phyloP scores from a whole-genome alignment of 1,140 invertebrate species.

The Drosophila nikananu region DNA sequence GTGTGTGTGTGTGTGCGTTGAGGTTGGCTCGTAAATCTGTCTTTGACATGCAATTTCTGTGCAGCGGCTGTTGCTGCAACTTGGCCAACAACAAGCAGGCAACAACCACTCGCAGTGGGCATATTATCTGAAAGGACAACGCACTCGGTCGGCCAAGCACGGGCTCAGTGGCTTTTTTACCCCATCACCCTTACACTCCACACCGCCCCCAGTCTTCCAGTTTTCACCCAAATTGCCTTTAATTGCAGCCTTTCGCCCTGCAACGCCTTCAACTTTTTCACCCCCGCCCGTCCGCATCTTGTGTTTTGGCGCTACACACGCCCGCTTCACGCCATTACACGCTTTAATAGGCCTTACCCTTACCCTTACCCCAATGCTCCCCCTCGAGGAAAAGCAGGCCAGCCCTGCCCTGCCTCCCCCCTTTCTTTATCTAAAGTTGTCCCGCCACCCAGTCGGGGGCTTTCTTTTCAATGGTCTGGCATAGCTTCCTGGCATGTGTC shows the following conservation, averaged over 20 bases:
- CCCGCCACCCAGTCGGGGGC: slow-evolving; percentile 12
- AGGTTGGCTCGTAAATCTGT: slow-evolving; percentile 77
- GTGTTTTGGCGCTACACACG: slow-evolving; percentile 56
- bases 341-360: slow-evolving; percentile 74
- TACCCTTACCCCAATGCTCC: background rate
- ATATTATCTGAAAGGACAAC: slow-evolving; percentile 74
- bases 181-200: slow-evolving; percentile 3
- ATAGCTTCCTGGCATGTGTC: slow-evolving; percentile 67
- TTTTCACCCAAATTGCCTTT: slow-evolving; percentile 73
- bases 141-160: slow-evolving; percentile 56
- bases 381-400: slow-evolving; percentile 8
- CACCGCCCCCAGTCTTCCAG: background rate
- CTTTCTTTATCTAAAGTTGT: slow-evolving; percentile 13
- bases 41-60: slow-evolving; percentile 82
- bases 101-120: slow-evolving; percentile 32
- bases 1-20: slow-evolving; percentile 16
- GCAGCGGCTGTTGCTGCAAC: slow-evolving; percentile 80
- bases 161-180: slow-evolving; percentile 27
- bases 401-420: slow-evolving; percentile 1
- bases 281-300: slow-evolving; percentile 15
- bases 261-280: slow-evolving; percentile 52
- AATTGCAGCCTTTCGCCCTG: slow-evolving; percentile 73
- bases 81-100: slow-evolving; percentile 41
- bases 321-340: slow-evolving; percentile 79
- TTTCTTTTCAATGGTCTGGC: slow-evolving; percentile 42